phyloP scores from a whole-genome alignment of 2,888 invertebrate genomes.

The Rhabditophanes sp. region DNA sequence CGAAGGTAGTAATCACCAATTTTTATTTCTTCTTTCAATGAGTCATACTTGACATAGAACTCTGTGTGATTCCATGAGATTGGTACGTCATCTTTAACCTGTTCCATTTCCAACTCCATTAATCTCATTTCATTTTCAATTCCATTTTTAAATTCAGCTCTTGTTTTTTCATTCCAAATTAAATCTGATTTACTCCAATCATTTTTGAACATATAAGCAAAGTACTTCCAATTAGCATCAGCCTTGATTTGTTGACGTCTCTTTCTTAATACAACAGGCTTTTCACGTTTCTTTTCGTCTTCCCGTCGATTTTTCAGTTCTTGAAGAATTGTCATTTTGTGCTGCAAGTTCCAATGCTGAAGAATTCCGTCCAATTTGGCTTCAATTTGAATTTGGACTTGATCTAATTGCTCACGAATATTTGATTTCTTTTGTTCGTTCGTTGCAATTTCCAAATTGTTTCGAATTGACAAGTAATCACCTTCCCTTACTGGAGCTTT shows the following conservation, averaged over 20 bases:
- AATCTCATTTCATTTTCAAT: constrained; percentile 67
- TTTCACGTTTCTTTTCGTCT: constrained; percentile 35
- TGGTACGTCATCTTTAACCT: constrained; percentile 47
- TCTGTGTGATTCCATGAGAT: constrained; percentile 94
- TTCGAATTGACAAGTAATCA: constrained; percentile 54
- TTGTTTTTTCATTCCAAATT: constrained; percentile 93
- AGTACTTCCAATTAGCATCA: constrained; percentile 21
- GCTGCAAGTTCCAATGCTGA: constrained; percentile 48
- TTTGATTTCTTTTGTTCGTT: constrained; percentile 12
- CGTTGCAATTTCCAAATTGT: constrained; percentile 76
- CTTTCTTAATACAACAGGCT: constrained; percentile 77
- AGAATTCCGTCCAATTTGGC: constrained; percentile 48
- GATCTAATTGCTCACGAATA: constrained; percentile 14
- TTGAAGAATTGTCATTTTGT: constrained; percentile 44
- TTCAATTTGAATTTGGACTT: constrained; percentile 42
- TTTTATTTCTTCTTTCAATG: constrained; percentile 83
- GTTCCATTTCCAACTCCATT: constrained; percentile 37
- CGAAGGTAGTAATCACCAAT: constrained; percentile 95
- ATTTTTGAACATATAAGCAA: constrained; percentile 42
- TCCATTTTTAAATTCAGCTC: constrained; percentile 78
- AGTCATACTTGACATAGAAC: constrained; percentile 75
- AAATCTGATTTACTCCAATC: constrained; percentile 90
- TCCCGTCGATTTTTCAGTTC: constrained; percentile 13
- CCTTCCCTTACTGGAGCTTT: constrained; percentile 55
- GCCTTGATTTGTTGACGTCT: constrained; percentile 72